Conservation (phyloP, 1,140 invertebrate species). For the Ganaspis sp. region DNA sequence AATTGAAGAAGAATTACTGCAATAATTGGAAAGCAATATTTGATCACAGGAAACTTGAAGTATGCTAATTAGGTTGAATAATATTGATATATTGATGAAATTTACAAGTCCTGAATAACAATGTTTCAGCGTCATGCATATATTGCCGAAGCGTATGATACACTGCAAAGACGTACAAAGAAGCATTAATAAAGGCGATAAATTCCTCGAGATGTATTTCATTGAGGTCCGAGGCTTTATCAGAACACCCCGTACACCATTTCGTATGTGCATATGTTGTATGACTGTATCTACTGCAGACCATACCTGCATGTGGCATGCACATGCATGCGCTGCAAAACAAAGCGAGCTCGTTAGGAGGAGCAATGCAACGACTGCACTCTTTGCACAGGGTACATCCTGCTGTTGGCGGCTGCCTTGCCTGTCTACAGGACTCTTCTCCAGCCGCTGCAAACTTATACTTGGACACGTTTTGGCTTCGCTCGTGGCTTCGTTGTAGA, state of each 20-base stretch:
- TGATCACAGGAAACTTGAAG: no score
- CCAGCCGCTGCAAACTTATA: slow-evolving; percentile 58
- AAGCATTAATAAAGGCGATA: slow-evolving; percentile 13
- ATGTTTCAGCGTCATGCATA: no score
- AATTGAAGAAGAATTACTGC: no score
- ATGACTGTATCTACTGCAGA: slow-evolving; percentile 50
- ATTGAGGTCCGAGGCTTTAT: slow-evolving; percentile 16
- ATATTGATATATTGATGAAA: no score
- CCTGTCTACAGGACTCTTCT: slow-evolving; percentile 56
- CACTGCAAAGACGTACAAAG: neutral
- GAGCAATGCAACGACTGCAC: slow-evolving; percentile 73
- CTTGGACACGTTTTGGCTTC: slow-evolving; percentile 58
- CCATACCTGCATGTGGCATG: slow-evolving; percentile 62
- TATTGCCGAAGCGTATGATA: no score
- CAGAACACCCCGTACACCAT: slow-evolving; percentile 65
- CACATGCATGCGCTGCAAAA: slow-evolving; percentile 70
- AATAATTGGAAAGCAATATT: no score
- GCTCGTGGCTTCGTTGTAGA: slow-evolving; percentile 46
- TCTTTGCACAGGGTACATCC: slow-evolving; percentile 70
- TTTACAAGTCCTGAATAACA: no score
- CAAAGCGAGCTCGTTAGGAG: slow-evolving; percentile 77
- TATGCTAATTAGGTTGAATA: no score
- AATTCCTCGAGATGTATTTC: slow-evolving; percentile 1
- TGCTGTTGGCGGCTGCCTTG: slow-evolving; percentile 61
- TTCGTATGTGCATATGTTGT: slow-evolving; percentile 59